A percentile compares a stretch with the other conserved stretches of the same genome.
Conservation (phyloP, 2,113 vertebrate species). For the Arenaria interpres region DNA sequence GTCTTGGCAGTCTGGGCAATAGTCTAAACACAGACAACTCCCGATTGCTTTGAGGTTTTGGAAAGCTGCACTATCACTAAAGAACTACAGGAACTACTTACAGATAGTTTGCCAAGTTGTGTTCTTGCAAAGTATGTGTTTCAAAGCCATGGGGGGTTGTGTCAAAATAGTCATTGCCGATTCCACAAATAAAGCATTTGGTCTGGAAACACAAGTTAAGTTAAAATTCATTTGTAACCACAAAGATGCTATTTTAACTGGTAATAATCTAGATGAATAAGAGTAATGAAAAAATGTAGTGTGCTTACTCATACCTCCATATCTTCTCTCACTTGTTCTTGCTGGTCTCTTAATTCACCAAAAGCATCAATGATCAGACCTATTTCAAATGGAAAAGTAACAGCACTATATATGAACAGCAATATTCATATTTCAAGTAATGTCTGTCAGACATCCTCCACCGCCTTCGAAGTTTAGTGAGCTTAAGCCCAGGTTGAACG, state of each 20-base stretch:
- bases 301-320: slow-evolving; percentile 87
- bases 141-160: slow-evolving; percentile 97
- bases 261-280: not conserved
- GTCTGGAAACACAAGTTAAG: slow-evolving; percentile 79
- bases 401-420: too few species aligned
- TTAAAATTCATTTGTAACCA: too few species aligned
- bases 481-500: not conserved
- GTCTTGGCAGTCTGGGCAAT: not conserved
- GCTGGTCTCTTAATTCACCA: slow-evolving; percentile 96
- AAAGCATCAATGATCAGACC: slow-evolving; percentile 99
- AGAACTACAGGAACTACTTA: slow-evolving; percentile 77
- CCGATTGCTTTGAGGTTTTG: not conserved
- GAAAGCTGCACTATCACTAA: not conserved
- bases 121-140: slow-evolving; percentile 97
- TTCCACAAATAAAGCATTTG: slow-evolving; percentile 99
- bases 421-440: not conserved
- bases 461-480: not conserved
- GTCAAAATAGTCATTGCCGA: slow-evolving; percentile 98
- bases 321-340: slow-evolving; percentile 97
- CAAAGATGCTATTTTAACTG: not conserved
- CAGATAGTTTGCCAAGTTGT: slow-evolving; percentile 99
- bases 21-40: not conserved
- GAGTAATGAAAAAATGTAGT: not conserved
- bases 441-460: not conserved
- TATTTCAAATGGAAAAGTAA: slow-evolving; percentile 61